Base-by-base conservation (phyloP, 1,140 invertebrate genomes). In the Bombus pascuorum region DNA sequence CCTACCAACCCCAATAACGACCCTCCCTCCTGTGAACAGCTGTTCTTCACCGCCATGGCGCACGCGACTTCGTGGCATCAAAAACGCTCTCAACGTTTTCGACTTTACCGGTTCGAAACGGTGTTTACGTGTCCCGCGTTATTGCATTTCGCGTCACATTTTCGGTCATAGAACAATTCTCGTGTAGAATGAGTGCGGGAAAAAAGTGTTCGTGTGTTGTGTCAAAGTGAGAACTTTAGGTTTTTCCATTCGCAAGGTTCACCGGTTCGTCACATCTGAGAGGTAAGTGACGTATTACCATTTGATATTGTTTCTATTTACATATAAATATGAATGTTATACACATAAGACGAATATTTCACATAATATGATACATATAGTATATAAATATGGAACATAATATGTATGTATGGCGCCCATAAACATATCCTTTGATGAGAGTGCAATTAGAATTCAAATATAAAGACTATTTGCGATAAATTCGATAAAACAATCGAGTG, bases 31-130 rank as follows among this genome's bases (percentile, higher is more conserved):
- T 32, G 62, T 37, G 76, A 90, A 87, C 89, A 90, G 89, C 89
- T 90, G 89, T 90, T 90, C 80, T 53, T 53, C 77, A 85, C 79
- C 86, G 89, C 86, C 86, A 90, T 90, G 89, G 89, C 89, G 83
- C 88, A 90, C 89, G 89, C 89, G 89, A 90, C 86, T 81, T 80
- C 68, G 80, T 68, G 72, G 79, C 78, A 74, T 88, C 86, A 66
- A 77, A 90, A 68, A 83, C 83, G 81, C 28, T 90, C 39, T 28
- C 75, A 70, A 42, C 57, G 39, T 77, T 88, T 87, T 72, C 86
- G 47, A 81, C n/a, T 83, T 76, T 70, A 76, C 62, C 76, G 53
- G 74, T 76, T 71, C 72, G 68, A 81, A 71, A 83, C 47, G 22
- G 39, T 88, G 78, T 86, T 87, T 47, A 75, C 86, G 80, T 42